phyloP scores from a whole-genome alignment of 2,888 invertebrate genomes.

The Drosophila phalerata region DNA sequence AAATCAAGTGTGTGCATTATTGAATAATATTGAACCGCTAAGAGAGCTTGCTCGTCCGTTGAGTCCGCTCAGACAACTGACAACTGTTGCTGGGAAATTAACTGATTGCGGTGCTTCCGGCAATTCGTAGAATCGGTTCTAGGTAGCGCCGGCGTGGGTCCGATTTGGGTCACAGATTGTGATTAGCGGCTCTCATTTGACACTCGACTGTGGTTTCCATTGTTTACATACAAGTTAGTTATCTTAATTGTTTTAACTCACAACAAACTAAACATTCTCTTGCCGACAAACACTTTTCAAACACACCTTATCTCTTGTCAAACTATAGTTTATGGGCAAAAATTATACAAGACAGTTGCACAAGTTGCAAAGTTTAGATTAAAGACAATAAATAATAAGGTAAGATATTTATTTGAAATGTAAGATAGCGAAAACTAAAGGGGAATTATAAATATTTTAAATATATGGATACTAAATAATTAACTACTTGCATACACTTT shows the following conservation, averaged over 20 bases:
- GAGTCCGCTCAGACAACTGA: constrained; percentile 35
- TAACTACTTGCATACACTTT: neutral
- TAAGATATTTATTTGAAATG: neutral
- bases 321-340: neutral
- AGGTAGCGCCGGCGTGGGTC: neutral
- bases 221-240: constrained; percentile 7
- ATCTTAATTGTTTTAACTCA: constrained; percentile 21
- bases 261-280: neutral
- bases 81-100: neutral
- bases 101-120: constrained; percentile 7
- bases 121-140: constrained; percentile 9
- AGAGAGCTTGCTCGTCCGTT: constrained; percentile 15
- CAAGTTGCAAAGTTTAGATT: constrained; percentile 9
- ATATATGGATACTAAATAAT: neutral
- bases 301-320: neutral
- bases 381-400: neutral
- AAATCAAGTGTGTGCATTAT: constrained; percentile 30
- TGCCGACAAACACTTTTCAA: constrained; percentile 3
- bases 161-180: constrained; percentile 19
- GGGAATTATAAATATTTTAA: neutral
- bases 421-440: neutral
- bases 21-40: neutral
- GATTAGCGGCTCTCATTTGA: constrained; percentile 10
- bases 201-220: constrained; percentile 12
- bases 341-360: constrained; percentile 14